Evolutionary conservation across 1,140 invertebrate genomes (phyloP).

Genomic region (Drosophila takahashii): DNA sequence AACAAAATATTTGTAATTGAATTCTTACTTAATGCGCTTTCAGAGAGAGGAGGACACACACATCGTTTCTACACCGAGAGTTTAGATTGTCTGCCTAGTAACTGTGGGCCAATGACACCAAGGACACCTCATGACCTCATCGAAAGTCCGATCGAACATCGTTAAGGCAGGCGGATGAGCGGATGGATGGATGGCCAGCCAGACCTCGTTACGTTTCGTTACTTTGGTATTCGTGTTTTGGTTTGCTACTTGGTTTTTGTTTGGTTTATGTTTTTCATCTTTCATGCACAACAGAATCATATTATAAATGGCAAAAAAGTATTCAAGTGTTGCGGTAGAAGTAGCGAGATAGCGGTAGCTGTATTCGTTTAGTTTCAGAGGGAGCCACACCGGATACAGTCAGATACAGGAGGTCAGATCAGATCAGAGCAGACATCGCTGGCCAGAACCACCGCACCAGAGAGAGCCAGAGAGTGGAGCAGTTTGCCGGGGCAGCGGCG

Average conservation of each 20-base stretch:
- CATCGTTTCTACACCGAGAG: conserved; percentile 79
- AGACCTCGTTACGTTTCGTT: conserved; percentile 33
- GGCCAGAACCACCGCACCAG: conserved; percentile 54
- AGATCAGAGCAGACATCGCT: conserved; percentile 56
- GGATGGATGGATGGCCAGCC: conserved; percentile 50
- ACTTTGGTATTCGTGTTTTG: conserved; percentile 26
- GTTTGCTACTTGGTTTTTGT: conserved; percentile 2
- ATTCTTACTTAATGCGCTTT: conserved; percentile 83
- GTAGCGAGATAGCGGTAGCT: background rate
- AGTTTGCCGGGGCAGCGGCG: conserved; percentile 61
- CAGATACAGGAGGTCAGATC: conserved; percentile 31
- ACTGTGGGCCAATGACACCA: conserved; percentile 71
- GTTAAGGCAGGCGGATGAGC: conserved; percentile 49
- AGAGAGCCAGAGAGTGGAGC: conserved; percentile 54
- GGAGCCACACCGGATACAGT: conserved; percentile 50
- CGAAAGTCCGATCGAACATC: conserved; percentile 74
- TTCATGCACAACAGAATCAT: conserved; percentile 42
- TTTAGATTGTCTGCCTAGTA: conserved; percentile 77
- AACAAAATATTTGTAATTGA: conserved; percentile 77
- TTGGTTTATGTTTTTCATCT: conserved; percentile 8
- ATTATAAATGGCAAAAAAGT: conserved; percentile 46
- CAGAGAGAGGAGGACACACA: conserved; percentile 81
- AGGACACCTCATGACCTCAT: conserved; percentile 71
- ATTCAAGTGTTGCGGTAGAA: conserved; percentile 40
- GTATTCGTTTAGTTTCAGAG: conserved; percentile 30